Base-by-base conservation (phyloP, 2,113 vertebrate species). In the Arvicanthis niloticus region DNA sequence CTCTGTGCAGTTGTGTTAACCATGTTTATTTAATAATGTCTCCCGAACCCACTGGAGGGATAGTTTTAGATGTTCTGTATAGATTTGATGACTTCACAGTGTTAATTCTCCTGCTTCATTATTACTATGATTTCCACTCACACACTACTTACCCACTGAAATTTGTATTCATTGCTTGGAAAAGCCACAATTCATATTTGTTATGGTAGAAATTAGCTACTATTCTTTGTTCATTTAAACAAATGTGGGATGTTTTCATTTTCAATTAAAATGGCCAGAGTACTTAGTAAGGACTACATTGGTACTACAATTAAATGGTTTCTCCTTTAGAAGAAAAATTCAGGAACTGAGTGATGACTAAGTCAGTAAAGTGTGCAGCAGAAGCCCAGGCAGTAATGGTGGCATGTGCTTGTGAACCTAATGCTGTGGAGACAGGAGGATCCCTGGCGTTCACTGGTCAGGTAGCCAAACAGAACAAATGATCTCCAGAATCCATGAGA, bases 161-260 rank as follows among this genome's bases (percentile, higher is more conserved):
- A 89, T 91, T 93, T 91, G 1, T 90, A n/a, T n/a, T 21, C 87
- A n/a, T 88, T 34, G 1, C 90, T 96, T 93, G 37, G 48, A 95
- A 78, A 96, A 70, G 76, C 89, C 42, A 92, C 4, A 0, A n/a
- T 60, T 34, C 88, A 0, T 82, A 42, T 91, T 91, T 96, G 17
- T 88, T 68, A 77, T 73, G n/a, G 7, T 92, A 48, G 80, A 95
- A 8, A 56, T 60, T 37, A 77, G 0, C 24, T 87, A 13, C 26
- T 89, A 21, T 85, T 42, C 1, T 92, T 89, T 92, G 2, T 40
- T 51, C 37, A 60, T 86, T 70, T 78, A 86, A 67, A 37, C 37
- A 13, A 11, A 37, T 5, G 4, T 19, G 7, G 65, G 26, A 24
- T 48, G 13, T 7, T n/a, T 68, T 73, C 40, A 56, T 53, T 37